These are phyloP conservation scores for Patiria pectinifera DNA, from an alignment of 53 echinoderm and acorn worm genomes.

Conservation along the genomic window DNA sequence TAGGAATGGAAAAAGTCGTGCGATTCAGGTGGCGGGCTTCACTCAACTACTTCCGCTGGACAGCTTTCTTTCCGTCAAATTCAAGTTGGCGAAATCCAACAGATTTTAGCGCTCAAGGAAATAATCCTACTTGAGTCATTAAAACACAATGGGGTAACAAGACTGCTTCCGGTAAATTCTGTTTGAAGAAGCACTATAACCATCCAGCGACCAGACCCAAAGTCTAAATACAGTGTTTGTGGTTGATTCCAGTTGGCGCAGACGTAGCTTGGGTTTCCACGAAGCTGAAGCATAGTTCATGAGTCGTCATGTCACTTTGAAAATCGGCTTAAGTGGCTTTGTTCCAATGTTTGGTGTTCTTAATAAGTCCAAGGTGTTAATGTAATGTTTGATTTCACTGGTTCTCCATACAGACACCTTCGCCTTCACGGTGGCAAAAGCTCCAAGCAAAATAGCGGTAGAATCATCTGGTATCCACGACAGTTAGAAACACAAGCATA, in stretches of 20 bases:
- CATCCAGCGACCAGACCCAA: too few relatives aligned
- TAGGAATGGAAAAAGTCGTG: too few relatives aligned
- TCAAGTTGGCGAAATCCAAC: background rate
- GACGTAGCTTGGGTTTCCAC: background rate
- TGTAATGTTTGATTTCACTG: constrained; percentile 4
- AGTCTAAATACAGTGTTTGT: too few relatives aligned
- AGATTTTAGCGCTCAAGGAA: too few relatives aligned
- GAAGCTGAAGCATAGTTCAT: background rate
- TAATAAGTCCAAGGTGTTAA: background rate
- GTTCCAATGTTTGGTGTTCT: constrained; percentile 10
- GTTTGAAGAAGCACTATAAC: too few relatives aligned
- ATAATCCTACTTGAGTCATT: too few relatives aligned
- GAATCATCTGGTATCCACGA: background rate
- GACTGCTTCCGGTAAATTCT: too few relatives aligned
- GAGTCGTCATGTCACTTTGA: background rate
- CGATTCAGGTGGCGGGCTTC: too few relatives aligned
- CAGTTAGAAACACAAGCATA: background rate
- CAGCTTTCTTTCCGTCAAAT: background rate
- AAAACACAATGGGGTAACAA: too few relatives aligned
- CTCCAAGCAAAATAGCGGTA: background rate
- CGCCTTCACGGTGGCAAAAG: background rate
- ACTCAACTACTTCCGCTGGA: background rate
- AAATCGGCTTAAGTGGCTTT: background rate
- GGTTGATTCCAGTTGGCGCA: too few relatives aligned
- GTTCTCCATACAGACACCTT: background rate